Evolutionary conservation across 2,113 vertebrate genomes (phyloP).

Genomic region (Phaethon lepturus): DNA sequence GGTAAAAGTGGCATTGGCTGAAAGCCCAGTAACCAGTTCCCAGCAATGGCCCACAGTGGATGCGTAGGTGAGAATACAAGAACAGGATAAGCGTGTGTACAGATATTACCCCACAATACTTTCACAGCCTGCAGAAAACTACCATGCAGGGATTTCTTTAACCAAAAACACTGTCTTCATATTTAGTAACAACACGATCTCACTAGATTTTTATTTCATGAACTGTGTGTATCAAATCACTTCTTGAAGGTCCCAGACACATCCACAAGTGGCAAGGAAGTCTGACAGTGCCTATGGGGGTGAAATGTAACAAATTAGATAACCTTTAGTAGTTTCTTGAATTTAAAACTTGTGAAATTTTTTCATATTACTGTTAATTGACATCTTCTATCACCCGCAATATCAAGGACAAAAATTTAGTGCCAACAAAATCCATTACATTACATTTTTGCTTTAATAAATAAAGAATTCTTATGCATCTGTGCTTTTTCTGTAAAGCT

Average conservation of each 20-base stretch:
- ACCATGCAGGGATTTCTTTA: not conserved
- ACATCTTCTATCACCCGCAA: not conserved
- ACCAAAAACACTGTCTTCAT: not conserved
- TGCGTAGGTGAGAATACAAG: accelerated
- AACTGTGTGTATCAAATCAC: not conserved
- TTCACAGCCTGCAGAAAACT: not conserved
- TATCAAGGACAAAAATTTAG: not conserved
- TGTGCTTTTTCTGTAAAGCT: not conserved
- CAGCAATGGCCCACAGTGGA: not conserved
- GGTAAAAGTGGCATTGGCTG: not conserved
- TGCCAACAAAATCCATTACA: not conserved
- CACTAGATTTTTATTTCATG: not conserved
- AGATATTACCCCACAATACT: not conserved
- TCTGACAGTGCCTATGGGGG: not conserved
- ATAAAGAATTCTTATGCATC: not conserved
- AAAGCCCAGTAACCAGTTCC: not conserved
- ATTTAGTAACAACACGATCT: not conserved
- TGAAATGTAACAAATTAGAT: not conserved
- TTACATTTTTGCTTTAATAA: not conserved
- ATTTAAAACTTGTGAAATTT: not conserved
- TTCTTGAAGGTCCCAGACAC: not conserved
- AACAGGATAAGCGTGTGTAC: not conserved
- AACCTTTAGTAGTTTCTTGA: not conserved
- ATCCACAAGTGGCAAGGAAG: not conserved
- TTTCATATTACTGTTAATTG: not conserved